Conservation (phyloP, 1,140 invertebrate genomes). For the Lepidurus packardi region DNA sequence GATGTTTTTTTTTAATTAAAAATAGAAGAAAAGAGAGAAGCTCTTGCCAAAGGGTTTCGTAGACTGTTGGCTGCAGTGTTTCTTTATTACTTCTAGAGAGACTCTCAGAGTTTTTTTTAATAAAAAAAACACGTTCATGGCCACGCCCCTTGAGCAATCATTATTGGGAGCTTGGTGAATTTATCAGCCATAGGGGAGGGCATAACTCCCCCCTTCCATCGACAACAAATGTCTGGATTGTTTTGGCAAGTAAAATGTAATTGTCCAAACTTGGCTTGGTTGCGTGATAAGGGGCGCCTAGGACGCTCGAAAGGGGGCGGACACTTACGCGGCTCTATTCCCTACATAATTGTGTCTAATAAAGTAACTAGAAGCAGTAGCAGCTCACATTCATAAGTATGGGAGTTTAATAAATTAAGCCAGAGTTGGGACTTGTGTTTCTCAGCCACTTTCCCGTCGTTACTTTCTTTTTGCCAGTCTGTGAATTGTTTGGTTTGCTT, state of each 20-base stretch:
- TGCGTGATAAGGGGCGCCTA: constrained; percentile 6
- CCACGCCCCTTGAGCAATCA: not conserved
- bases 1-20: not conserved
- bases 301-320: not conserved
- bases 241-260: not conserved
- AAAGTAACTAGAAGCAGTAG: not conserved
- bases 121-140: not conserved
- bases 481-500: not conserved
- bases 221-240: not conserved
- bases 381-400: not conserved
- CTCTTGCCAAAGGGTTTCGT: not conserved
- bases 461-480: not conserved
- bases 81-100: not conserved
- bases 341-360: constrained; percentile 13
- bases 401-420: not conserved
- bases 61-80: not conserved
- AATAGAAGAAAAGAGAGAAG: not conserved
- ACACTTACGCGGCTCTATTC: constrained; percentile 2
- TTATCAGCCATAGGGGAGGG: not conserved
- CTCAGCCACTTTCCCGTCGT: not conserved
- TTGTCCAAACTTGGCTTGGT: constrained; percentile 1
- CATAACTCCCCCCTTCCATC: not conserved
- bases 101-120: not conserved
- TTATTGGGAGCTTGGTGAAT: not conserved
- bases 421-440: not conserved